These are phyloP conservation scores for Oryzias sinensis DNA, from an alignment of 2,797 vertebrate genomes.

Conservation along the genomic window DNA sequence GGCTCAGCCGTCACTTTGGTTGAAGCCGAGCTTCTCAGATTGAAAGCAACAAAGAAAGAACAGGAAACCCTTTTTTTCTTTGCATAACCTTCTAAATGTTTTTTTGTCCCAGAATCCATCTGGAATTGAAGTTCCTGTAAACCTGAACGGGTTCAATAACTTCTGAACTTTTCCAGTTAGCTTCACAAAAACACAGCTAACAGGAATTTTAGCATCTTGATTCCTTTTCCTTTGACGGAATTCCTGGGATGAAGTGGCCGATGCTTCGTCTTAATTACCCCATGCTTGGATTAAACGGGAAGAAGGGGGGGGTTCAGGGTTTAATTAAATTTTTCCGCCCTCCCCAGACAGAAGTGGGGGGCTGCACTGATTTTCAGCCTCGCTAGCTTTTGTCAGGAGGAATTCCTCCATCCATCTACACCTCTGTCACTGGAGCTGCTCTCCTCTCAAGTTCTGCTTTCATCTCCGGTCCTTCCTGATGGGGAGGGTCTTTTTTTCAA, in stretches of 20 bases:
- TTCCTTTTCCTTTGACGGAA: conserved; percentile 1
- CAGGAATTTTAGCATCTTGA: neutral
- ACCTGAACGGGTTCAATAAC: too few species aligned
- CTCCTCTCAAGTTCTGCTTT: conserved; percentile 7
- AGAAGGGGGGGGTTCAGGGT: conserved; percentile 27
- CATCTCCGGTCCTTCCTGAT: conserved; percentile 2
- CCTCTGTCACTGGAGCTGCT: conserved; percentile 2
- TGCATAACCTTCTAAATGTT: neutral
- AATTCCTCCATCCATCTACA: conserved; percentile 4
- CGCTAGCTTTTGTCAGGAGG: conserved; percentile 23
- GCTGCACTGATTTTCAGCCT: conserved; percentile 30
- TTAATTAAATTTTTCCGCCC: conserved; percentile 21
- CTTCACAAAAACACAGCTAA: too few species aligned
- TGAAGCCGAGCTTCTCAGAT: conserved; percentile 22
- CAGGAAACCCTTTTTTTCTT: neutral
- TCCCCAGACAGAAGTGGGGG: conserved; percentile 4
- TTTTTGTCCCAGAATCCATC: conserved; percentile 14
- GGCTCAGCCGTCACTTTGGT: conserved; percentile 45
- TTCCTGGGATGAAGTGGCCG: neutral
- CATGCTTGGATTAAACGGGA: conserved; percentile 13
- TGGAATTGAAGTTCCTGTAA: too few species aligned
- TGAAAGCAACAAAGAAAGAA: conserved; percentile 16
- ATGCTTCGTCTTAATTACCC: conserved; percentile 23
- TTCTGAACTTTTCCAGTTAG: too few species aligned
- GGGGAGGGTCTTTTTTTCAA: neutral